phyloP scores from a whole-genome alignment of 2,888 invertebrate species.

The Torymus auratus region DNA sequence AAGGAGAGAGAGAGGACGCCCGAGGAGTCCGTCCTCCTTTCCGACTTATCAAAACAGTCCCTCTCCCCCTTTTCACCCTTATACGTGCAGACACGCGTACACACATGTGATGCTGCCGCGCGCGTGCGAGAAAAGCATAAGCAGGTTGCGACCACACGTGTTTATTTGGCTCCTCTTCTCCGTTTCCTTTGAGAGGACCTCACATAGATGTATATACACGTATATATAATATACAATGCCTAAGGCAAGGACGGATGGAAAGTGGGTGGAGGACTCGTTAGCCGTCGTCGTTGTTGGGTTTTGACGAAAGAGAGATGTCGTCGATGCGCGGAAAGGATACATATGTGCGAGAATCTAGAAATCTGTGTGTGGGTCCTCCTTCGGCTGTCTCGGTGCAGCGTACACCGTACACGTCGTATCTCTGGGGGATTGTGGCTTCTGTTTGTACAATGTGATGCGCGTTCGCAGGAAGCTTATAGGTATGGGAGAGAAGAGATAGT shows the following conservation, averaged over 20 bases:
- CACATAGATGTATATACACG: neutral
- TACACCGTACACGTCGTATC: neutral
- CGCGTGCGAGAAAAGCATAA: conserved; percentile 25
- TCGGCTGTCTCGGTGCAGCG: too few relatives aligned
- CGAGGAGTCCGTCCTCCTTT: neutral
- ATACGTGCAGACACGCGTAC: neutral
- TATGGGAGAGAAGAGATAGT: conserved; percentile 3
- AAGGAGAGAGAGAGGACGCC: conserved; percentile 12
- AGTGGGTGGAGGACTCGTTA: conserved; percentile 3
- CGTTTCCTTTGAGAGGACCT: neutral
- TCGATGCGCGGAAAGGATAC: neutral
- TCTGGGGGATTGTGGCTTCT: conserved; percentile 15
- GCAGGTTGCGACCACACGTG: conserved; percentile 43
- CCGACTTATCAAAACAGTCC: conserved; percentile 38
- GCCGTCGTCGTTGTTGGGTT: neutral
- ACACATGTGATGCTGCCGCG: neutral
- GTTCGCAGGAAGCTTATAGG: conserved; percentile 28
- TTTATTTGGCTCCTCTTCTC: conserved; percentile 25
- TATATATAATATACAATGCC: neutral
- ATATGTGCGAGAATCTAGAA: conserved; percentile 18
- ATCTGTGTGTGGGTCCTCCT: neutral
- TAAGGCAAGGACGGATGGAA: neutral
- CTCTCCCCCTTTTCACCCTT: neutral
- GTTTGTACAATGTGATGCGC: conserved; percentile 24
- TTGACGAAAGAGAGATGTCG: too few relatives aligned